Conservation (phyloP, 2,797 vertebrate species). For the Scyliorhinus canicula region DNA sequence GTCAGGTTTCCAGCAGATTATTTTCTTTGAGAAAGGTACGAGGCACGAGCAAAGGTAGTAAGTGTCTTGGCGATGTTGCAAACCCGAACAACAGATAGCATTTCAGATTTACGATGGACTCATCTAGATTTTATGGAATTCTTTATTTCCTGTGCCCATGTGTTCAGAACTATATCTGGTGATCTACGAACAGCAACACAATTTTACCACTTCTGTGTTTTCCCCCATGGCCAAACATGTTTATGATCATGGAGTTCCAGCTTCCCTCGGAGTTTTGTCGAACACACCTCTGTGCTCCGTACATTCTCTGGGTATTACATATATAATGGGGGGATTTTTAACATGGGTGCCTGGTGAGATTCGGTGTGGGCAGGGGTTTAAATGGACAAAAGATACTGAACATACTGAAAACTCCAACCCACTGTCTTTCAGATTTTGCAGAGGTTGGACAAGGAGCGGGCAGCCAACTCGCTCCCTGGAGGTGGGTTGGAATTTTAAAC, state of each 20-base stretch:
- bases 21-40: neutral
- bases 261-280: neutral
- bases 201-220: neutral
- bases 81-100: neutral
- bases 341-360: neutral
- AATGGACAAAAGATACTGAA: neutral
- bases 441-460: neutral
- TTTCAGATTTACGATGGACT: neutral
- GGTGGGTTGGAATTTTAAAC: neutral
- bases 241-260: neutral
- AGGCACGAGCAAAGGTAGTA: neutral
- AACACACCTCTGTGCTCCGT: neutral
- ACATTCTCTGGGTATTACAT: too few relatives aligned
- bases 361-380: neutral
- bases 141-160: neutral
- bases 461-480: neutral
- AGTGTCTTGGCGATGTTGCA: neutral
- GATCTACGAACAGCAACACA: neutral
- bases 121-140: neutral
- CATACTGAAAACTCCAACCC: neutral
- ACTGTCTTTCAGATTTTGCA: neutral
- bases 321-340: neutral
- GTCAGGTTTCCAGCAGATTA: neutral
- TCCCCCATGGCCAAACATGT: neutral
- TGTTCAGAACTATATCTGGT: neutral